Conservation (phyloP, 2,888 invertebrate genomes). For the Protophormia terraenovae region DNA sequence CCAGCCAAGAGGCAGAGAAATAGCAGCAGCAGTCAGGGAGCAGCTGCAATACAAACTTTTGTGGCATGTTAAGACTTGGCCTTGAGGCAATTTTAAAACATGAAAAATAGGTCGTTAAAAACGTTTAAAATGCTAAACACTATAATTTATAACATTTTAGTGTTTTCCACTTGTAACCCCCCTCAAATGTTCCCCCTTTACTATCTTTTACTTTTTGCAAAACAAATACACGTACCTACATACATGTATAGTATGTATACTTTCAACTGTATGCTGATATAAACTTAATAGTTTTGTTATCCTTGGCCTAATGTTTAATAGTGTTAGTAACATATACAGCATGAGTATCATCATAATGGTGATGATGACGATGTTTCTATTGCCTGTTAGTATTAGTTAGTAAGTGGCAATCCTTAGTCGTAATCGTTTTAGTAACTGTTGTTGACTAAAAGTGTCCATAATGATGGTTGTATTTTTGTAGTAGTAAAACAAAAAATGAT, state of each 20-base stretch:
- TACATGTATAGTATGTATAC: not conserved
- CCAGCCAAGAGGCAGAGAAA: not conserved
- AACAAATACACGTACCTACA: not conserved
- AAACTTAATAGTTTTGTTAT: conserved; percentile 63
- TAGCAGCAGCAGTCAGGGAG: conserved; percentile 26
- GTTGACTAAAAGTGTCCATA: conserved; percentile 2
- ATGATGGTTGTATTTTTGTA: not conserved
- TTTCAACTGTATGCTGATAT: conserved; percentile 1
- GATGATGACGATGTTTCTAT: not conserved
- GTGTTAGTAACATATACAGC: conserved; percentile 12
- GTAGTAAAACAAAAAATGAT: not conserved
- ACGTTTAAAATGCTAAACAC: conserved; percentile 63
- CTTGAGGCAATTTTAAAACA: conserved; percentile 62
- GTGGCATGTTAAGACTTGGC: conserved; percentile 66
- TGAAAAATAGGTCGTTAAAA: conserved; percentile 64
- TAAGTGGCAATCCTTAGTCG: not conserved
- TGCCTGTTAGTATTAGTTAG: conserved; percentile 5
- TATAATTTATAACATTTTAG: conserved; percentile 62
- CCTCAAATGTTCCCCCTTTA: not conserved
- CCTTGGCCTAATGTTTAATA: conserved; percentile 58
- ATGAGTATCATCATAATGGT: not conserved
- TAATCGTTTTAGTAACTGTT: not conserved
- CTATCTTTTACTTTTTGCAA: not conserved
- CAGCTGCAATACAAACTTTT: conserved; percentile 62
- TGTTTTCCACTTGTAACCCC: not conserved